Evolutionary conservation across 2,888 invertebrate species (phyloP), one percentile per base, ranked within the genome.

Genomic region (Dinocampus coccinellae): DNA sequence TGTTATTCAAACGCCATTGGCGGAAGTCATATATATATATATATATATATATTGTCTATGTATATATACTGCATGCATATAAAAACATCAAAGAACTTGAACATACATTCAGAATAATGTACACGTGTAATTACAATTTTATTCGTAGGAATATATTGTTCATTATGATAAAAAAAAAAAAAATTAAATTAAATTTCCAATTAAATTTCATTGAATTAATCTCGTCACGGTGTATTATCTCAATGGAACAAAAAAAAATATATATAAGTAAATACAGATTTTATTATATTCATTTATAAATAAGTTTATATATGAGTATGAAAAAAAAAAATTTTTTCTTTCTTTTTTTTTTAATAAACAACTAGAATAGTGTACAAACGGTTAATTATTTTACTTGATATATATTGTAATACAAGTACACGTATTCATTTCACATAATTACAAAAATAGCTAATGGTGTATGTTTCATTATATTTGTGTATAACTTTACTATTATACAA

Each of bases 381-480:
- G n/a, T 16, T 55, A 55, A 55, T 22, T 36, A 22, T 65, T n/a
- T n/a, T n/a, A n/a, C n/a, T n/a, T n/a, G n/a, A 53, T 22, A 47
- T n/a, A 39, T 47, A 47, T 4, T 16, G 16, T 20, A 4, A n/a
- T 7, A 16, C 1, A 0, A 2, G n/a, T 47, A 47, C 16, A 22
- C 3, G 26, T 33, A 42, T 34, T 10, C 33, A 57, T 69, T 72
- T 73, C 13, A 42, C 58, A 61, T 74, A 73, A 75, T 78, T 75
- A 73, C 66, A 65, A 39, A 39, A 39, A 69, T 26, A 22, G 47
- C 39, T 47, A 68, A 24, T 34, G 39, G 64, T 58, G 75, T 75
- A 53, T 55, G 65, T 75, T 74, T 71, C 71, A 42, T 57, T 61
- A 70, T 75, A 73, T 77, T 76, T 70, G 68, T 66, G 34, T 67